phyloP scores from a whole-genome alignment of 2,113 vertebrate genomes.

The Catharus bicknelli region DNA sequence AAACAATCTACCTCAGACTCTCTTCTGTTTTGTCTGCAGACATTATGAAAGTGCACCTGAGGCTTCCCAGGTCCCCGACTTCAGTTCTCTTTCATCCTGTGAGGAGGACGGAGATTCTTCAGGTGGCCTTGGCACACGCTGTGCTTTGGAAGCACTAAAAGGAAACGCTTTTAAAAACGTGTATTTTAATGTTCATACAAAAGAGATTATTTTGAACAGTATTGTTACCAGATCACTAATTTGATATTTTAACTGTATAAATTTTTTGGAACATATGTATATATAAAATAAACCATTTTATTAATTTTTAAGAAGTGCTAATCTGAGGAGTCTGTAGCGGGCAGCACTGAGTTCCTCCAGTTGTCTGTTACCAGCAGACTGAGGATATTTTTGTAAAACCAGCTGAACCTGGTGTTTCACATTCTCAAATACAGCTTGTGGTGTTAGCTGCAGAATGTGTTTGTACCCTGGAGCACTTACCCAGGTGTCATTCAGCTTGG shows the following conservation, averaged over 20 bases:
- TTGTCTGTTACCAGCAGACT: neutral
- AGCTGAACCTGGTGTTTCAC: neutral
- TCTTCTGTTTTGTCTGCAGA: constrained; percentile 82
- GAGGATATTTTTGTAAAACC: neutral
- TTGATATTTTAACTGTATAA: constrained; percentile 90
- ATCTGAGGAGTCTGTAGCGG: constrained; percentile 61
- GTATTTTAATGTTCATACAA: constrained; percentile 93
- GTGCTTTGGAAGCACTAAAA: constrained; percentile 84
- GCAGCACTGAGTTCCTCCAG: constrained; percentile 19
- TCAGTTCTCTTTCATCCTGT: constrained; percentile 76
- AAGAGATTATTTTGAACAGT: constrained; percentile 94
- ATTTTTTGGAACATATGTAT: constrained; percentile 87
- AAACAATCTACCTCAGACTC: constrained; percentile 86
- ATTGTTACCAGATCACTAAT: constrained; percentile 91
- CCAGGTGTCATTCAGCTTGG: neutral
- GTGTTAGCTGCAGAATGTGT: neutral
- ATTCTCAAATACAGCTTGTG: neutral
- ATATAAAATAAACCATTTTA: constrained; percentile 90
- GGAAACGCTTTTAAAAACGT: constrained; percentile 78
- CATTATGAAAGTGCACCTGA: constrained; percentile 79
- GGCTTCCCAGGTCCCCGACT: constrained; percentile 73
- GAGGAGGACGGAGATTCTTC: constrained; percentile 78
- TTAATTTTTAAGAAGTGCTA: constrained; percentile 77
- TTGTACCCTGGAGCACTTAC: neutral
- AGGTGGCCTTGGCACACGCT: constrained; percentile 80